Conservation (phyloP, 2,888 invertebrate genomes). For the Lobophora halterata region DNA sequence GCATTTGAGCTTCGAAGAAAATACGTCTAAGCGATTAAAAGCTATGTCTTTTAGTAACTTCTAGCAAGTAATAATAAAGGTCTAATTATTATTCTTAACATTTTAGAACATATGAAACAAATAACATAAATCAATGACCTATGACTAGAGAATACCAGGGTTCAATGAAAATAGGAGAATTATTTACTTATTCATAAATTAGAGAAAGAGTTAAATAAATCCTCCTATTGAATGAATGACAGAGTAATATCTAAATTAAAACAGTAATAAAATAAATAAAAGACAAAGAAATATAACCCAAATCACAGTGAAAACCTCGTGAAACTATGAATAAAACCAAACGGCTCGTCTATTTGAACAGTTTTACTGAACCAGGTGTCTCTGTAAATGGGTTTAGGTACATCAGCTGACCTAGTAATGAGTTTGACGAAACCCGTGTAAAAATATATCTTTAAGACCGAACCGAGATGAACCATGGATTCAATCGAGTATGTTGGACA, state of each 20-base stretch:
- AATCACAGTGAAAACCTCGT: not conserved
- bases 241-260: too few relatives aligned
- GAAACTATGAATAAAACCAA: not conserved
- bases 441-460: slow-evolving; percentile 24
- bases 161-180: too few relatives aligned
- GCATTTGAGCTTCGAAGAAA: not conserved
- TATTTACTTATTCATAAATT: too few relatives aligned
- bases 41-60: not conserved
- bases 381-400: slow-evolving; percentile 23
- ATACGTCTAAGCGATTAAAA: not conserved
- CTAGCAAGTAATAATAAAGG: too few relatives aligned
- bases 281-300: not conserved
- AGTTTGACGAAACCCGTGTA: slow-evolving; percentile 33
- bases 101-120: too few relatives aligned
- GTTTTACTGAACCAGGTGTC: slow-evolving; percentile 20
- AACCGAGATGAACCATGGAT: slow-evolving; percentile 26
- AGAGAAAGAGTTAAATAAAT: too few relatives aligned
- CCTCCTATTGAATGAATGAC: too few relatives aligned
- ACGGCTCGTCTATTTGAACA: slow-evolving; percentile 15
- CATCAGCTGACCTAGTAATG: slow-evolving; percentile 48
- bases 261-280: not conserved
- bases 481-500: slow-evolving; percentile 22
- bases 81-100: too few relatives aligned
- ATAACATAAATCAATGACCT: too few relatives aligned
- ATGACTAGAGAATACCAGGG: too few relatives aligned